Conservation (phyloP, 1,140 invertebrate genomes). For the Aricia agestis region DNA sequence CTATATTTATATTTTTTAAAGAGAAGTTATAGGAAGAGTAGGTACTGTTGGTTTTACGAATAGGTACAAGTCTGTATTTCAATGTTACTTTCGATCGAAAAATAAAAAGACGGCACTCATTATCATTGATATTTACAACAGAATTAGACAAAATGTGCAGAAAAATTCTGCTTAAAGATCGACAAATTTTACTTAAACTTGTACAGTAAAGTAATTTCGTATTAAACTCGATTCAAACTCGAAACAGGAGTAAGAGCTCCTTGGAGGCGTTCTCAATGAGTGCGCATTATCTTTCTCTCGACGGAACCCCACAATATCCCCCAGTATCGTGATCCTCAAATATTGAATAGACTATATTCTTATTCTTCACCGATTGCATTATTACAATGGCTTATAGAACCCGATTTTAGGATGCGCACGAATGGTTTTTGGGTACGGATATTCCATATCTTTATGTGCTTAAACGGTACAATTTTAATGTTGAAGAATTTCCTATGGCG, state of each 20-base stretch:
- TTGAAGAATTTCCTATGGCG: too few species aligned
- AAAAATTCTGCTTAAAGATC: too few species aligned
- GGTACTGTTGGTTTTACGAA: too few species aligned
- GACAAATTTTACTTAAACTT: too few species aligned
- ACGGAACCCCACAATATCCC: neutral
- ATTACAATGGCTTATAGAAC: neutral
- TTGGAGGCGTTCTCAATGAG: neutral
- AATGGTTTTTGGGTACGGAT: neutral
- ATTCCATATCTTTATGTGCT: neutral
- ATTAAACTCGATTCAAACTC: neutral
- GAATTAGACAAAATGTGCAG: too few species aligned
- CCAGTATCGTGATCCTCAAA: neutral
- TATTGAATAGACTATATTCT: neutral
- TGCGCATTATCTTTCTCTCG: neutral
- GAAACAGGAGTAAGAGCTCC: neutral
- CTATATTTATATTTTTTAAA: too few species aligned
- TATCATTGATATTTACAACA: too few species aligned
- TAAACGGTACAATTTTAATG: neutral
- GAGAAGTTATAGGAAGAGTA: too few species aligned
- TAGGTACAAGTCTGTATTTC: too few species aligned
- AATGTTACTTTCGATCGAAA: too few species aligned
- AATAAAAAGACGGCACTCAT: too few species aligned
- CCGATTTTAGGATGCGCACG: neutral
- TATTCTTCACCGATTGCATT: neutral
- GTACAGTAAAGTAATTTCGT: too few species aligned